These are phyloP conservation scores for Catostylus mosaicus DNA, from an alignment of 30 jellyfish, hydroid and myxozoan genomes.

Conservation along the genomic window DNA sequence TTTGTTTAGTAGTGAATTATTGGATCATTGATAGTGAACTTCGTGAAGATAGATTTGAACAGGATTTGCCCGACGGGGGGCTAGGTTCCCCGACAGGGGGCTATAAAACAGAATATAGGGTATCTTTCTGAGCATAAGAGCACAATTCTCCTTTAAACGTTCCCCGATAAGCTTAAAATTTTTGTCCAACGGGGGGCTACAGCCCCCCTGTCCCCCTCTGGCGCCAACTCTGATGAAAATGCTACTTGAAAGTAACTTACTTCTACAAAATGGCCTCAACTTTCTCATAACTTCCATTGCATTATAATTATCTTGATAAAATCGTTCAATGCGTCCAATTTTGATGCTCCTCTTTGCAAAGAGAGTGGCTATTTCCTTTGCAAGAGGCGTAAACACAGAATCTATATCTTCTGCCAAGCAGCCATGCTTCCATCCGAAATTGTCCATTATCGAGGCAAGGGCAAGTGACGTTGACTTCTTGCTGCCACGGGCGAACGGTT, in stretches of 20 bases:
- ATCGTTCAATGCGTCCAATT: slow-evolving; percentile 56
- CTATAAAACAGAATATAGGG: too few relatives aligned
- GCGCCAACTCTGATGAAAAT: too few relatives aligned
- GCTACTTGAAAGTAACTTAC: slow-evolving; percentile 75
- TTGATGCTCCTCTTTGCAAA: slow-evolving; percentile 54
- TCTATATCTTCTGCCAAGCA: slow-evolving; percentile 73
- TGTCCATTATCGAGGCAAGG: slow-evolving; percentile 42
- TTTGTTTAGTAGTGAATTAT: too few relatives aligned
- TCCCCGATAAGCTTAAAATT: too few relatives aligned
- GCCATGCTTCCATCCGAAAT: slow-evolving; percentile 77
- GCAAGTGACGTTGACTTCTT: slow-evolving; percentile 72
- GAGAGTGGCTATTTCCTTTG: slow-evolving; percentile 40
- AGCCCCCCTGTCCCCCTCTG: too few relatives aligned
- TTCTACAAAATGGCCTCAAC: slow-evolving; percentile 60
- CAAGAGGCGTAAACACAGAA: slow-evolving; percentile 71
- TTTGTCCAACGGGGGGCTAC: too few relatives aligned
- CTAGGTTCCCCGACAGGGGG: too few relatives aligned
- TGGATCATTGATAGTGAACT: too few relatives aligned
- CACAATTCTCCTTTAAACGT: neutral
- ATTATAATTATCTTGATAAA: slow-evolving; percentile 55
- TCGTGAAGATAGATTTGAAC: too few relatives aligned
- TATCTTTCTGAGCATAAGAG: too few relatives aligned
- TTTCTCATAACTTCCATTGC: slow-evolving; percentile 26
- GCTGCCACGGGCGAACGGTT: slow-evolving; percentile 93
- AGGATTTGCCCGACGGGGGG: too few relatives aligned